A percentile compares a stretch with the other conserved stretches of the same genome.
These are phyloP conservation scores for Trichechus manatus DNA, from an alignment of 2,113 vertebrate genomes.

Conservation along the genomic window DNA sequence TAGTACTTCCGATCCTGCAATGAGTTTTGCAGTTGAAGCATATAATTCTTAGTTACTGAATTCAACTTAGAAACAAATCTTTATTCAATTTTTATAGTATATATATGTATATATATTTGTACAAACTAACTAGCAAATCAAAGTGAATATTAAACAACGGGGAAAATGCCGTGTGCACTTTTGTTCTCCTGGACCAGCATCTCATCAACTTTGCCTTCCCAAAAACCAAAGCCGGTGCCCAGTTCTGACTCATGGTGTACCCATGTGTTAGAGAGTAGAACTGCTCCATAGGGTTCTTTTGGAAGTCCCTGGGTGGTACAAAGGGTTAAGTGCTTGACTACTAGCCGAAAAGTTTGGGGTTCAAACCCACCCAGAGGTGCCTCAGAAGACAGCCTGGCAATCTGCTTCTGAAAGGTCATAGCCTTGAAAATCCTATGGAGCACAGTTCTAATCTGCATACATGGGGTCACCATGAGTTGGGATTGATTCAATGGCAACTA, in stretches of 20 bases:
- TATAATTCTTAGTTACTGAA: constrained; percentile 58
- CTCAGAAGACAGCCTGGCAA: too few relatives aligned
- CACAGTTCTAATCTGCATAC: too few relatives aligned
- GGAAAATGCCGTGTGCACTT: constrained; percentile 4
- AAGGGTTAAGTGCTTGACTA: too few relatives aligned
- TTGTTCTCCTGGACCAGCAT: constrained; percentile 53
- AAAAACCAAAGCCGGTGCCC: not conserved
- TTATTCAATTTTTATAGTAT: constrained; percentile 53
- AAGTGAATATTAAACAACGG: constrained; percentile 65
- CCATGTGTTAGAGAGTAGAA: not conserved
- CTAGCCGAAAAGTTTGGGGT: too few relatives aligned
- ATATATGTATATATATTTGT: constrained; percentile 39
- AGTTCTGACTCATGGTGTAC: not conserved
- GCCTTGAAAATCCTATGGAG: too few relatives aligned
- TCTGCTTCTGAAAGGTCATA: too few relatives aligned
- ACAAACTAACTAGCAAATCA: constrained; percentile 73
- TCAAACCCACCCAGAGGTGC: too few relatives aligned
- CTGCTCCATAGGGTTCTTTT: not conserved
- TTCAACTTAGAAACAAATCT: constrained; percentile 78
- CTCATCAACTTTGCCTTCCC: constrained; percentile 51
- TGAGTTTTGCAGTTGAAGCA: constrained; percentile 64
- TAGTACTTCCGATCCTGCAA: constrained; percentile 71
- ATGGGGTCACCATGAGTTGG: too few relatives aligned
- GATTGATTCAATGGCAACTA: too few relatives aligned
- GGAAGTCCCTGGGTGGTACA: not conserved